Base-by-base conservation (phyloP, 1,140 invertebrate genomes). In the Pissodes strobi region DNA sequence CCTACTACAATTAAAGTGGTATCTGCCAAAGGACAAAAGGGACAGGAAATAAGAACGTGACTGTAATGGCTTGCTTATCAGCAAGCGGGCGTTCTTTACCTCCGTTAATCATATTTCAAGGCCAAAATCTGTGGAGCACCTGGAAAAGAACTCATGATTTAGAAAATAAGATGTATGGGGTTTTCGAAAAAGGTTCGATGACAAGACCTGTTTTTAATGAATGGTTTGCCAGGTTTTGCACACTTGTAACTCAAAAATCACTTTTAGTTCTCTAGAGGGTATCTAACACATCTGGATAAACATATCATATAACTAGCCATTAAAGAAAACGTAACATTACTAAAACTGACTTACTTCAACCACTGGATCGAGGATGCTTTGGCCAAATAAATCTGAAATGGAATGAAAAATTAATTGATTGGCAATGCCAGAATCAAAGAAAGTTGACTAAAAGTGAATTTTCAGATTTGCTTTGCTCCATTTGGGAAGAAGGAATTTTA, bases 371-470 rank as follows among this genome's bases (percentile, higher is more conserved):
- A 17, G 3, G 13, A 45, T 2, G 13, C 41, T n/a, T n/a, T n/a
- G n/a, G n/a, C n/a, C n/a, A n/a, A n/a, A n/a, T n/a, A n/a, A n/a
- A n/a, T 3, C 41, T 45, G 19, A 18, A 22, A 8, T 6, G 6
- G 17, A 45, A 6, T 10, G 19, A 45, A 8, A 13, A 18, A 6
- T 45, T 18, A 18, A 18, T 45, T 22, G 41, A 45, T n/a, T n/a
- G n/a, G n/a, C n/a, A n/a, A n/a, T n/a, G n/a, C n/a, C n/a, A n/a
- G n/a, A n/a, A n/a, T n/a, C n/a, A n/a, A n/a, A n/a, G n/a, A n/a
- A n/a, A n/a, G n/a, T n/a, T n/a, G n/a, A n/a, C n/a, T n/a, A n/a
- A 45, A 45, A 45, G 41, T 18, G 15, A 45, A 45, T 45, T 45
- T 8, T 2, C 6, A 3, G 15, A 45, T 45, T 45, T 18, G 12